Evolutionary conservation across 2,888 invertebrate genomes (phyloP).

Genomic region (Scaptomyza parva): DNA sequence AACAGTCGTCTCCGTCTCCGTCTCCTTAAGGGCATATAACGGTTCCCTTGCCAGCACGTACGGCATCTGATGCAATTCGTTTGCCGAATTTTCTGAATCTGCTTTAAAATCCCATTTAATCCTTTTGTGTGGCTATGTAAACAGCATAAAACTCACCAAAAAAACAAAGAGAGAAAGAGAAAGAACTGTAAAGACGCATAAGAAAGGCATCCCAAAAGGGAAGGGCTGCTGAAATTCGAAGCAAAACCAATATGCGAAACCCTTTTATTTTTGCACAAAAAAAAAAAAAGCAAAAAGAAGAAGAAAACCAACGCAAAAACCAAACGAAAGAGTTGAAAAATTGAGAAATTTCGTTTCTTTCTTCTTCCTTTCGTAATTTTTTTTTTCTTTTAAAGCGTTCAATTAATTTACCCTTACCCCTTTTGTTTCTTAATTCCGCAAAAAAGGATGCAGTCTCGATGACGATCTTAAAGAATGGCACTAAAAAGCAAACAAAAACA

Average conservation of each 20-base stretch:
- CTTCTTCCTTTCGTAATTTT: slow-evolving; percentile 3
- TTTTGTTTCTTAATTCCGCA: slow-evolving; percentile 28
- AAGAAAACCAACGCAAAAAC: slow-evolving; percentile 9
- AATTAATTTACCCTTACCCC: slow-evolving; percentile 59
- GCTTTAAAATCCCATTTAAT: slow-evolving; percentile 71
- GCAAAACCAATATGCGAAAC: slow-evolving; percentile 39
- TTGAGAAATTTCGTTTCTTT: slow-evolving; percentile 52
- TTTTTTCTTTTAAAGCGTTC: slow-evolving; percentile 46
- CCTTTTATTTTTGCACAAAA: slow-evolving; percentile 38
- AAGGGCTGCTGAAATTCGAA: slow-evolving; percentile 39
- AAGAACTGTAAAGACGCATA: slow-evolving; percentile 26
- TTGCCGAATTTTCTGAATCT: slow-evolving; percentile 30
- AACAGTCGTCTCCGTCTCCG: too few species aligned
- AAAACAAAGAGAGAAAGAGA: too few species aligned
- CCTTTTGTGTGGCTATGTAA: slow-evolving; percentile 78
- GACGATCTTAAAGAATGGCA: slow-evolving; percentile 29
- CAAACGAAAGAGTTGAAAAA: slow-evolving; percentile 60
- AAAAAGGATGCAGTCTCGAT: slow-evolving; percentile 7
- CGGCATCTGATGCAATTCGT: slow-evolving; percentile 43
- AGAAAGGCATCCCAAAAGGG: slow-evolving; percentile 28
- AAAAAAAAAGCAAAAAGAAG: not conserved
- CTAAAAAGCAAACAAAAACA: slow-evolving; percentile 59
- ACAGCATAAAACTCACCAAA: slow-evolving; percentile 62
- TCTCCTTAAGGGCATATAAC: slow-evolving; percentile 23
- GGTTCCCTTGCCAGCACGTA: not conserved